phyloP scores from a whole-genome alignment of 1,140 invertebrate species.

The Hormaphis cornu region DNA sequence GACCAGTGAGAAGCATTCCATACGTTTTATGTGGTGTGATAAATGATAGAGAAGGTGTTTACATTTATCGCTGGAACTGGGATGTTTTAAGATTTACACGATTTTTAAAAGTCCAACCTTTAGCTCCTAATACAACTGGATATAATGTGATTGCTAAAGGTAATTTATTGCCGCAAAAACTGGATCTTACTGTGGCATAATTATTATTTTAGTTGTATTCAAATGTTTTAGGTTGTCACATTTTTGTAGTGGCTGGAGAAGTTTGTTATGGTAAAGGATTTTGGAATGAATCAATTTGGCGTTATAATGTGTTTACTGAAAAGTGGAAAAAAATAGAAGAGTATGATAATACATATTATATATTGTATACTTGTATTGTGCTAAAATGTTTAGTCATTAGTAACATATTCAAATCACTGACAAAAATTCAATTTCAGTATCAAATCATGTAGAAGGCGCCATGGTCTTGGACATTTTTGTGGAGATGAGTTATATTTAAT shows the following conservation, averaged over 20 bases:
- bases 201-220: too few species aligned
- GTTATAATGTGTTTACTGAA: neutral
- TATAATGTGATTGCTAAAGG: neutral
- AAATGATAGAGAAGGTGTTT: neutral
- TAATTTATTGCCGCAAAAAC: neutral
- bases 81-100: neutral
- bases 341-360: too few species aligned
- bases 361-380: too few species aligned
- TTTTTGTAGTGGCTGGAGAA: constrained; percentile 10
- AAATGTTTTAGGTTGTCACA: neutral
- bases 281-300: neutral
- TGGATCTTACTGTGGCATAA: neutral
- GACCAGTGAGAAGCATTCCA: neutral
- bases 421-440: neutral
- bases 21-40: neutral
- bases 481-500: neutral
- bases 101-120: neutral
- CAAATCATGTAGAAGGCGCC: neutral
- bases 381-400: neutral
- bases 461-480: neutral
- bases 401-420: neutral
- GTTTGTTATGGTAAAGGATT: neutral
- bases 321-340: neutral
- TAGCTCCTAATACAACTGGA: neutral
- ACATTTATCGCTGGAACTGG: neutral